Base-by-base conservation (phyloP, 2,888 invertebrate species). In the Eumacrocentrus americanus region DNA sequence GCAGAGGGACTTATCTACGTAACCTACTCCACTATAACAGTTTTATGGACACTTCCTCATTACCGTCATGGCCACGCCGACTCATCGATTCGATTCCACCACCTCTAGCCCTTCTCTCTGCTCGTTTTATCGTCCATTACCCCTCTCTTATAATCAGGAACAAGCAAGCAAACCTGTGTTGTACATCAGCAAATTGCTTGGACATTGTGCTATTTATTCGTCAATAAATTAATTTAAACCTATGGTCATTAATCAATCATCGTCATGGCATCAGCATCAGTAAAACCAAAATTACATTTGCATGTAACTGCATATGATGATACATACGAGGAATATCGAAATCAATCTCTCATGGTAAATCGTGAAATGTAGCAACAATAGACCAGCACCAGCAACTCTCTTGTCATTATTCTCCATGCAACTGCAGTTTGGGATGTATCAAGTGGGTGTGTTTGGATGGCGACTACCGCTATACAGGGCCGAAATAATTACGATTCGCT, bases 1-100 rank as follows among this genome's bases (percentile, higher is more conserved):
- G 60, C 64, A 63, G 37, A 48, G 60, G 56, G 64, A 68, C 71
- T 74, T 77, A 77, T 77, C 75, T 74, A 70, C 69, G 71, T 76
- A 77, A 77, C 77, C 77, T 76, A 77, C 76, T 77, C 74, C 69
- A 77, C 77, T 73, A 73, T 72, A 74, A 74, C 72, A 71, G 71
- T 74, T 73, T 60, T 71, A 68, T 71, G 69, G 69, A 74, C 72
- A 71, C 74, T 77, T 77, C 75, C 75, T 76, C 73, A 67, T 74
- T 72, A 71, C 70, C 65, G 67, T 68, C 44, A 47, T 57, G 58
- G 56, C 63, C 63, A 58, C 63, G 56, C 51, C 47, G 53, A 50
- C 60, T 61, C 62, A 62, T 66, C 58, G 63, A 65, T 62, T 61
- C 60, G 37, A 66, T 62, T 62, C 38, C 47, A 54, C 22, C 34